Evolutionary conservation across 2,113 vertebrate genomes (phyloP), one percentile per base, ranked within the genome.

Genomic region (Gambusia affinis): DNA sequence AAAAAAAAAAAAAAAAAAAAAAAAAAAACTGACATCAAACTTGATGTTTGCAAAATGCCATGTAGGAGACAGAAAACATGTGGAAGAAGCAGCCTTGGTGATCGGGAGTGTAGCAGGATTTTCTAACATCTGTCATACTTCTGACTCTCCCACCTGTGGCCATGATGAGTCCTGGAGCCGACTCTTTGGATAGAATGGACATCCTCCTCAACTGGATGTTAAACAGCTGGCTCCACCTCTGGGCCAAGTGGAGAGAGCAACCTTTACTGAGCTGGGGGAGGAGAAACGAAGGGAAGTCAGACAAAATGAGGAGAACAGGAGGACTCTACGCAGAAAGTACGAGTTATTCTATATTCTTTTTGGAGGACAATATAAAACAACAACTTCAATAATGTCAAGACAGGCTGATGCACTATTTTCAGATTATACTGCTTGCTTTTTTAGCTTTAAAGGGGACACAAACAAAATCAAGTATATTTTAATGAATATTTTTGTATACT

Each of bases 141-240:
- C 37, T 17, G 22, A 33, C 17, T 7, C 42, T 70, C 87, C 14
- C 87, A 99, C 98, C 98, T 0, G 97, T 98, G 77, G 98, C 98
- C 29, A 99, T 94, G 85, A 99, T 96, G 85, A 99, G 94, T 28
- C 98, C 98, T 0, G 98, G 98, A 0, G 98, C 96, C 0, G 98
- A 99, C 85, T 98, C 97, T 92, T 99, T 99, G 88, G 97, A 98
- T 39, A 99, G 88, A 67, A 99, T 97, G 84, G 98, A 96, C 94
- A 97, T 97, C 83, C 97, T 94, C 4, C 97, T 95, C 54, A 97
- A 94, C 93, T 99, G 97, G 87, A 99, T 96, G 84, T 96, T 98
- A 66, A 98, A 95, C 80, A 99, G 92, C 90, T 98, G 97, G 87
- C 97, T 98, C 89, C 98, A 97, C 39, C 96, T 95, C 91, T 99